phyloP scores from a whole-genome alignment of 2,113 vertebrate genomes.

The Lagenorhynchus albirostris region DNA sequence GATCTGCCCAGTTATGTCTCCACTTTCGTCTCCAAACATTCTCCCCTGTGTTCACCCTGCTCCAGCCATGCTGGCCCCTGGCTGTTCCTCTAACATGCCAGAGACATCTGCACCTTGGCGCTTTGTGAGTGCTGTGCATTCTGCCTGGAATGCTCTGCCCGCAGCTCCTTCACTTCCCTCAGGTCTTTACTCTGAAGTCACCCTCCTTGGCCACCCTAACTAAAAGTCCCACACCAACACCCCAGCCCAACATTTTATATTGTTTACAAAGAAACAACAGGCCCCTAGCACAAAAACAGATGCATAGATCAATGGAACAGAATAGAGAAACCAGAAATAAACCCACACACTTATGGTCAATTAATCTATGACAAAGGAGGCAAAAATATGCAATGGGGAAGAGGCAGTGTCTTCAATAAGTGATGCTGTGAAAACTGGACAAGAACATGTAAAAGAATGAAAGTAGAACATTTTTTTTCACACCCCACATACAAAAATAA shows the following conservation, averaged over 20 bases:
- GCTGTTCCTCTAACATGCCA: background rate
- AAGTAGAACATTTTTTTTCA: background rate
- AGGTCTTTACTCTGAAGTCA: background rate
- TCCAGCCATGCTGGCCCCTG: background rate
- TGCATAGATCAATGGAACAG: background rate
- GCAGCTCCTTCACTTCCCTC: background rate
- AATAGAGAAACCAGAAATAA: background rate
- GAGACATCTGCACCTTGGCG: background rate
- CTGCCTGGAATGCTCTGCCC: background rate
- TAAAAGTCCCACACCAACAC: background rate
- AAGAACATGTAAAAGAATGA: background rate
- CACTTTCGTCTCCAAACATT: background rate
- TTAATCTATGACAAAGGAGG: background rate
- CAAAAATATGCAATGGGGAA: background rate
- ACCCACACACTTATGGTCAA: background rate
- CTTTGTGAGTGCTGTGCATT: background rate
- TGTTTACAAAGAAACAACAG: background rate
- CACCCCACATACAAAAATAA: background rate
- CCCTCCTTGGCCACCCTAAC: background rate
- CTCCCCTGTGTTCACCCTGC: background rate
- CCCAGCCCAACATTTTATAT: background rate
- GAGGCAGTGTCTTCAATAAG: background rate
- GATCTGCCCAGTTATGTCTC: background rate
- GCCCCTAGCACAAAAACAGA: background rate
- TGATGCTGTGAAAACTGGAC: background rate